Base-by-base conservation (phyloP, 2,797 vertebrate genomes). In the Danio tinwini region DNA sequence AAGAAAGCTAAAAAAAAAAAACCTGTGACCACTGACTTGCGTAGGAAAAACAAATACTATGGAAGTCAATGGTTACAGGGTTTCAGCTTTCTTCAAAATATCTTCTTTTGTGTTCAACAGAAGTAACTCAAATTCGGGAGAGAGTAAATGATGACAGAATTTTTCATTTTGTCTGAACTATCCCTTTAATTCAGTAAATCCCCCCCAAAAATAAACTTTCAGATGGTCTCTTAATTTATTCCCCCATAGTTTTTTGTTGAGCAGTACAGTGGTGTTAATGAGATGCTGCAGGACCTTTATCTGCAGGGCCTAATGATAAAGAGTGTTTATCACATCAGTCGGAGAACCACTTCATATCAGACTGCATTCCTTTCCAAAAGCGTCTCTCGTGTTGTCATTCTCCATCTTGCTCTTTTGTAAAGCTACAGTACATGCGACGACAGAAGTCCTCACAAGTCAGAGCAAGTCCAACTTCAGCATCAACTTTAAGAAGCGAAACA, bases 311-410 rank as follows among this genome's bases (percentile, higher is more conserved):
- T 84, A 50, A 84, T 55, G 53, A 83, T 85, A 92, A 93, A 93
- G 90, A 72, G 17, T 6, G 17, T 87, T 78, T 83, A 67, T 88
- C 86, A 82, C 76, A 83, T 72, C 74, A 87, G 87, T 84, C 86
- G 71, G 87, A 85, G 82, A 78, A 85, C 87, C 78, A 82, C 7
- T n/a, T 62, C 4, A 49, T 50, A 69, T 84, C 83, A 85, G 82
- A 77, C 75, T 83, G 86, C 90, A 84, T 92, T 89, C 91, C 90
- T 88, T 93, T 93, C 91, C 88, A 81, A 89, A 92, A 90, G 85
- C 14, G 68, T 88, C 58, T 76, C 19, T 78, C 74, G 63, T 83
- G 74, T 64, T 65, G 21, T 70, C 42, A 13, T 75, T 62, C 59
- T 21, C n/a, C 17, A 12, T 19, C 49, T 47, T 42, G 10, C 71